Conservation (phyloP, 1,140 invertebrate species). For the Drosophila virilis region DNA sequence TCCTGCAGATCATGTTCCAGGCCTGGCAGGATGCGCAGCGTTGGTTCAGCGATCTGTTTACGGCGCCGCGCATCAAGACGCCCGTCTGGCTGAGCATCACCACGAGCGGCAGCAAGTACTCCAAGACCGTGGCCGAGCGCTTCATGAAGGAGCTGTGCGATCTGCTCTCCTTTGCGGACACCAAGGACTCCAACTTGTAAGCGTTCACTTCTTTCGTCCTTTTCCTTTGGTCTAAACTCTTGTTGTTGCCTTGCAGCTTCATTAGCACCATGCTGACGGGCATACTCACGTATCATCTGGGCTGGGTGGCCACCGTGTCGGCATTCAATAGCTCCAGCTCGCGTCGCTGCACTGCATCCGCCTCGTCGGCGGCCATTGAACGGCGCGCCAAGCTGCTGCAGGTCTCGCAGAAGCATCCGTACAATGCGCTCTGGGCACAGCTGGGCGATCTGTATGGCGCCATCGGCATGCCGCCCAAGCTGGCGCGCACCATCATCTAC, state of each 20-base stretch:
- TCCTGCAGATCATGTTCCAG: slow-evolving; percentile 85
- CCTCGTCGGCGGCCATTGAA: slow-evolving; percentile 75
- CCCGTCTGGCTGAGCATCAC: slow-evolving; percentile 89
- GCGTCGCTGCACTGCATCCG: slow-evolving; percentile 44
- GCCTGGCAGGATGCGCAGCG: slow-evolving; percentile 84
- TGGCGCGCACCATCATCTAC: slow-evolving; percentile 91
- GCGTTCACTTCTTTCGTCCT: slow-evolving; percentile 73
- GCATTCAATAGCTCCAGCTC: slow-evolving; percentile 71
- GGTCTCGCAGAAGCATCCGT: slow-evolving; percentile 85
- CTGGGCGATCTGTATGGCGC: slow-evolving; percentile 93
- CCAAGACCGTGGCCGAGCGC: slow-evolving; percentile 85
- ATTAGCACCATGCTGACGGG: slow-evolving; percentile 94
- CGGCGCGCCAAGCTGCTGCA: slow-evolving; percentile 75
- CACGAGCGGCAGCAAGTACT: slow-evolving; percentile 84
- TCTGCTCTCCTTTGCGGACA: slow-evolving; percentile 87
- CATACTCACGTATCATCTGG: slow-evolving; percentile 94
- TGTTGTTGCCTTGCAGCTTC: slow-evolving; percentile 88
- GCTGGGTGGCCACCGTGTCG: slow-evolving; percentile 93
- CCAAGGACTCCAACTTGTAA: slow-evolving; percentile 93
- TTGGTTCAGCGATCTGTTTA: slow-evolving; percentile 89
- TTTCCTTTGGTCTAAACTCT: too few species aligned
- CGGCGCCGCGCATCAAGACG: slow-evolving; percentile 87
- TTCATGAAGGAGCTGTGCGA: slow-evolving; percentile 87
- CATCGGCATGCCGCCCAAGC: slow-evolving; percentile 90
- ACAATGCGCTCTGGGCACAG: slow-evolving; percentile 94